phyloP scores from a whole-genome alignment of 2,888 invertebrate genomes.

The Sabatieria punctata region DNA sequence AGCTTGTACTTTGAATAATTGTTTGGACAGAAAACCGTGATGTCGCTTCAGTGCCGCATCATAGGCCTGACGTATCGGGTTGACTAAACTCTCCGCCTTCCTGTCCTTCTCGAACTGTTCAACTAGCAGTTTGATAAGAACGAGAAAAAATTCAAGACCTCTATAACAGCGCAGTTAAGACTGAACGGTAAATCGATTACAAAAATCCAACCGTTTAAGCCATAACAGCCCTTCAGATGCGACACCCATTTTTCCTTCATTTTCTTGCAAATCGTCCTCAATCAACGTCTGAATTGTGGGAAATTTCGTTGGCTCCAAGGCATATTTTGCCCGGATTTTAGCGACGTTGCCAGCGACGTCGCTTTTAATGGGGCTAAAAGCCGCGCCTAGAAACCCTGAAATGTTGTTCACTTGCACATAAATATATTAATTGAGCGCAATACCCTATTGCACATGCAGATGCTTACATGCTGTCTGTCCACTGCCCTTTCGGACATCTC shows the following conservation, averaged over 20 bases:
- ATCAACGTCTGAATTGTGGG: conserved; percentile 20
- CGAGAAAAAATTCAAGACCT: conserved; percentile 28
- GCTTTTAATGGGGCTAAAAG: conserved; percentile 20
- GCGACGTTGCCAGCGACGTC: conserved; percentile 26
- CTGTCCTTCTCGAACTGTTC: conserved; percentile 16
- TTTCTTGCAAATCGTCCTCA: conserved; percentile 21
- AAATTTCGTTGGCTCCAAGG: conserved; percentile 15
- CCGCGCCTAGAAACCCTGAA: conserved; percentile 22
- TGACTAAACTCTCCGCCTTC: conserved; percentile 19
- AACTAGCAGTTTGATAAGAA: conserved; percentile 21
- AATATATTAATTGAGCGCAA: no score
- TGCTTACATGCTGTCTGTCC: no score
- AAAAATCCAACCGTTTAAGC: conserved; percentile 21
- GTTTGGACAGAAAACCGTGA: conserved; percentile 24
- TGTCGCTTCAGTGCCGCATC: conserved; percentile 23
- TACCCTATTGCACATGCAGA: no score
- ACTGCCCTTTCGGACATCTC: no score
- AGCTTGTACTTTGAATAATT: conserved; percentile 22
- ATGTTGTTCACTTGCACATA: not conserved
- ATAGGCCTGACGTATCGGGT: conserved; percentile 19
- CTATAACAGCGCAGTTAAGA: conserved; percentile 14
- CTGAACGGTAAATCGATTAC: conserved; percentile 4
- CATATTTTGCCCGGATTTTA: conserved; percentile 20
- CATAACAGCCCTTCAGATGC: conserved; percentile 27
- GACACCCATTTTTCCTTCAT: conserved; percentile 22